Base-by-base conservation (phyloP, 2,888 invertebrate species). In the Serrognathus titanus region DNA sequence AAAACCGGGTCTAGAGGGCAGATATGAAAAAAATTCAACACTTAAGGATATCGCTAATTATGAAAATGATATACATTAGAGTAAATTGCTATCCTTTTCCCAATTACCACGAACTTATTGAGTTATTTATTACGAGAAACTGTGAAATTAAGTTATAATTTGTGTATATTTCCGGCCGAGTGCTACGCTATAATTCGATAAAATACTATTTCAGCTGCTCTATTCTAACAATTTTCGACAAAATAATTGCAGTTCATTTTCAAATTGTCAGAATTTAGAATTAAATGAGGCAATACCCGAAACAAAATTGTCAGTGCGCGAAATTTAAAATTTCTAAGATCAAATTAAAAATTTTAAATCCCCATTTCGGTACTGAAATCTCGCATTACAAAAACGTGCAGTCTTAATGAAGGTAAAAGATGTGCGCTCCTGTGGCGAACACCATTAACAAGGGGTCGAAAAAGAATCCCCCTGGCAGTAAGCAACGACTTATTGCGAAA, bases 361-460 rank as follows among this genome's bases (percentile, higher is more conserved):
- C 40, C 40, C 11, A 9, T 40, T 13, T 40, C 40, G 24, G 24
- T 31, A 48, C n/a, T n/a, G 51, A 37, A 59, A 63, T 59, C 54
- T 61, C 59, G 57, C 55, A 57, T 63, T 62, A 58, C 24, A 43
- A 60, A 62, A 51, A 58, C 60, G 56, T 58, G 60, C 49, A 60
- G 65, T 68, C 69, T 69, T 70, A 72, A 71, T 67, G 67, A 71
- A 68, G 63, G 63, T 65, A 48, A 53, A 50, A 53, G 50, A 50
- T 50, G 53, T 48, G 37, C 43, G 58, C 66, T 68, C 74, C 74
- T 63, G 70, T 62, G 52, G 71, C 43, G 71, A 56, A 61, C 53
- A 64, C 70, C 69, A 71, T 73, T 72, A 72, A 70, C 69, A 64
- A 67, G 67, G 66, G 67, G 64, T 56, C 58, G 64, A 58, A 67